Evolutionary conservation across 1,140 invertebrate species (phyloP).

Genomic region (Globodera ellingtonae): DNA sequence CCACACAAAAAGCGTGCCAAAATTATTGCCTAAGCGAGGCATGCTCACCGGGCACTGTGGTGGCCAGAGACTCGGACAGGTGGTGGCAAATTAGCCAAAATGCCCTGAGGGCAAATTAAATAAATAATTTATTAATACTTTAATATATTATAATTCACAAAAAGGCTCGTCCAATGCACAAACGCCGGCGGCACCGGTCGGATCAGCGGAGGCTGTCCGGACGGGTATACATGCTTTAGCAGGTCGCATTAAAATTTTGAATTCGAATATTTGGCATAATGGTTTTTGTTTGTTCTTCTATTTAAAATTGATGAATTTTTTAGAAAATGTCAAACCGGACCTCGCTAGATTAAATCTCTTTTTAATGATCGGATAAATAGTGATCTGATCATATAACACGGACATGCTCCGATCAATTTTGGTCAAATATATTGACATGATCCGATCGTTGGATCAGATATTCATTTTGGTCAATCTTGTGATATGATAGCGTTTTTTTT

Average conservation of each 20-base stretch:
- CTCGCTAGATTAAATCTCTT: too few relatives aligned
- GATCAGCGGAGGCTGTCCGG: slow-evolving; percentile 62
- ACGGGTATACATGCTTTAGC: slow-evolving; percentile 62
- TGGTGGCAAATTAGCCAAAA: not conserved
- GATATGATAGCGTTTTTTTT: too few relatives aligned
- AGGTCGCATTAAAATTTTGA: too few relatives aligned
- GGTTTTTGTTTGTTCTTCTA: not conserved
- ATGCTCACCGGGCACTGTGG: slow-evolving; percentile 63
- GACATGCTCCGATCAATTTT: too few relatives aligned
- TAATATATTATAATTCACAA: not conserved
- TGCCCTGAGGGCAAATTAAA: not conserved
- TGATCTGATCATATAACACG: too few relatives aligned
- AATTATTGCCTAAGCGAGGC: slow-evolving; percentile 64
- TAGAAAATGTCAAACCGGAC: too few relatives aligned
- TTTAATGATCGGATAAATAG: too few relatives aligned
- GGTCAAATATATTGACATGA: too few relatives aligned
- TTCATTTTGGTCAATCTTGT: too few relatives aligned
- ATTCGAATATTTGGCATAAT: too few relatives aligned
- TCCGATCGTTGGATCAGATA: too few relatives aligned
- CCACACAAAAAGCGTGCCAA: slow-evolving; percentile 62
- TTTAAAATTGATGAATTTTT: too few relatives aligned
- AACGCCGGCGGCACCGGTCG: slow-evolving; percentile 62
- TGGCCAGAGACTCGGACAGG: slow-evolving; percentile 59
- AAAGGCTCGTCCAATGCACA: slow-evolving; percentile 58
- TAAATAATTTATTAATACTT: not conserved